phyloP scores from a whole-genome alignment of 2,113 vertebrate genomes.

The Leiothrix lutea region DNA sequence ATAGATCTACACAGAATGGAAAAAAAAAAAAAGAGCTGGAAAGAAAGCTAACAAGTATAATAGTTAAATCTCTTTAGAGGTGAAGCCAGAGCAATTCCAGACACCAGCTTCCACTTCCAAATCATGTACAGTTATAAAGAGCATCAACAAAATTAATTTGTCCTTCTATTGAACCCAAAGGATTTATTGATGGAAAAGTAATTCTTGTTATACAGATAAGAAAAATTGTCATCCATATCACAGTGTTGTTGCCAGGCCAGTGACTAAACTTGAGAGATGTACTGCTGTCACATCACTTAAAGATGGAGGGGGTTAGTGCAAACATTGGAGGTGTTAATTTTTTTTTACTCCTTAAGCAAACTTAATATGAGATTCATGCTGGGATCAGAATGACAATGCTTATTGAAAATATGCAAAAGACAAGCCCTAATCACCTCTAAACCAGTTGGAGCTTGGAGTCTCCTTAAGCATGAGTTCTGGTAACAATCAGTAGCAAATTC shows the following conservation, averaged over 20 bases:
- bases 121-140: not conserved
- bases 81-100: not conserved
- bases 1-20: not conserved
- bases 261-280: not conserved
- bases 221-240: not conserved
- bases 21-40: not conserved
- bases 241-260: not conserved
- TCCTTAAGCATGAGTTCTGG: not conserved
- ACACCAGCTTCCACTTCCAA: not conserved
- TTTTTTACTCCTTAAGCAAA: conserved; percentile 5
- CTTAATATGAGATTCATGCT: not conserved
- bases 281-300: not conserved
- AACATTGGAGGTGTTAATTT: not conserved
- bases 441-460: not conserved
- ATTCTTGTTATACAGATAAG: not conserved
- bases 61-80: not conserved
- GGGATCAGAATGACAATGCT: not conserved
- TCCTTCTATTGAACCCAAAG: not conserved
- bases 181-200: not conserved
- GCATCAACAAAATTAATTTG: not conserved
- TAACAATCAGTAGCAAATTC: not conserved
- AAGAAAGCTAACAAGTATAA: not conserved
- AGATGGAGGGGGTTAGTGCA: not conserved
- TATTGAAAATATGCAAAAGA: conserved; percentile 5
- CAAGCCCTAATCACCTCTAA: conserved; percentile 14